Evolutionary conservation across 92 coral and sea anemone species (phyloP).

Genomic region (Palythoa caribaeorum): DNA sequence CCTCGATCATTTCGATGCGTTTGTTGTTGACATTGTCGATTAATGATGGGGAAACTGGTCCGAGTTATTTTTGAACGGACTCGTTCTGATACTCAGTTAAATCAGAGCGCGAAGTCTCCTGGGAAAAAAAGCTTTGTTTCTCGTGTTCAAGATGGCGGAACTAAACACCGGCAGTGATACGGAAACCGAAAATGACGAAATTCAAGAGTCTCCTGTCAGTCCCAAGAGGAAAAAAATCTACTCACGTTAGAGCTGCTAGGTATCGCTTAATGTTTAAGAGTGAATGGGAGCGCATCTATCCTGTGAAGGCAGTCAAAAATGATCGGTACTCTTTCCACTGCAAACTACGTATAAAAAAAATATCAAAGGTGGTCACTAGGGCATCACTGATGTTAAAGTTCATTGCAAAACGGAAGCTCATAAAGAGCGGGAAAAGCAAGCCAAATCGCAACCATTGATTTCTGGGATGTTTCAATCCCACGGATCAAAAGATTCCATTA

Average conservation of each 20-base stretch:
- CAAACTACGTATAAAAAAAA: background rate
- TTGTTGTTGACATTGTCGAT: background rate
- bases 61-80: slow-evolving; percentile 16
- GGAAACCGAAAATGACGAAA: slow-evolving; percentile 34
- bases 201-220: slow-evolving; percentile 53
- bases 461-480: slow-evolving; percentile 37
- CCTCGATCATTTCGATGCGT: too few species aligned
- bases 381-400: slow-evolving; percentile 25
- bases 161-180: slow-evolving; percentile 26
- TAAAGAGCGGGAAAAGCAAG: slow-evolving; percentile 43
- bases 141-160: slow-evolving; percentile 26
- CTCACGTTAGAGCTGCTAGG: slow-evolving; percentile 43
- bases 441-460: slow-evolving; percentile 45
- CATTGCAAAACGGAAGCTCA: slow-evolving; percentile 32
- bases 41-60: slow-evolving; percentile 12
- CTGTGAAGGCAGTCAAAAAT: slow-evolving; percentile 1
- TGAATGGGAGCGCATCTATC: slow-evolving; percentile 18
- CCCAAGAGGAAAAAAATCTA: slow-evolving; percentile 45
- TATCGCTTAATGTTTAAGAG: slow-evolving; percentile 30
- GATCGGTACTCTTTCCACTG: too few species aligned
- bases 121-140: slow-evolving; percentile 21
- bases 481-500: background rate
- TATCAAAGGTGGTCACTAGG: slow-evolving; percentile 34
- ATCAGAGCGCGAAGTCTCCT: slow-evolving; percentile 6
- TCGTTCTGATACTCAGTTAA: slow-evolving; percentile 30